Base-by-base conservation (phyloP, 1,140 invertebrate genomes). In the Acromyrmex charruanus region DNA sequence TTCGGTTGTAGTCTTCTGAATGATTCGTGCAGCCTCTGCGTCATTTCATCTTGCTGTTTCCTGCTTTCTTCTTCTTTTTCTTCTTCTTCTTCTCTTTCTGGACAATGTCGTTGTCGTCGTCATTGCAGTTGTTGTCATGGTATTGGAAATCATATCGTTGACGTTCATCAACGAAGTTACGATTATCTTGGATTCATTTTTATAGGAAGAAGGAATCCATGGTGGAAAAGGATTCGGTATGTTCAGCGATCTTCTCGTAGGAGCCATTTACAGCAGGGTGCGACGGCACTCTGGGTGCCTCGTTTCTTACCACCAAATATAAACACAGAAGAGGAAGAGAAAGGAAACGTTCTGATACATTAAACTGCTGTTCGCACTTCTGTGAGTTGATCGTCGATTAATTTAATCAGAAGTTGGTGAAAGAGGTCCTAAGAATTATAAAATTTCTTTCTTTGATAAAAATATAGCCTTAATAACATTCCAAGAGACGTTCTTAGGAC, bases 211-310 rank as follows among this genome's bases (percentile, higher is more conserved):
- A 18, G 63, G 65, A 88, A 94, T 96, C 96, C 96, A 96, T 5
- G 96, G 96, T 84, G 96, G 91, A 87, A 97, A 97, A 89, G 92
- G 96, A 86, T 92, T 95, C 28, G 88, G 91, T 3, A 91, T 3
- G 31, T 31, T 31, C 31, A 31, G 31, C 31, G 31, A 31, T 31
- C 31, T 31, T 31, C 31, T 31, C 31, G 31, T 31, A 31, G 31
- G 3, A 31, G 31, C 31, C 31, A 31, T 3, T 31, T 31, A 31
- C 3, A 31, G 31, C 5, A 31, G 5, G 4, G 31, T 31, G 31
- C 31, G 31, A 31, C 31, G 3, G 31, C 31, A 31, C 31, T 31
- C 31, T 31, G 31, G 31, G 4, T 31, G 0, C 31, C 31, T 31
- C 31, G 31, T 31, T 31, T 31, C 31, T 31, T 3, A 31, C 31